phyloP scores from a whole-genome alignment of 2,113 vertebrate genomes.

The Geococcyx californianus region DNA sequence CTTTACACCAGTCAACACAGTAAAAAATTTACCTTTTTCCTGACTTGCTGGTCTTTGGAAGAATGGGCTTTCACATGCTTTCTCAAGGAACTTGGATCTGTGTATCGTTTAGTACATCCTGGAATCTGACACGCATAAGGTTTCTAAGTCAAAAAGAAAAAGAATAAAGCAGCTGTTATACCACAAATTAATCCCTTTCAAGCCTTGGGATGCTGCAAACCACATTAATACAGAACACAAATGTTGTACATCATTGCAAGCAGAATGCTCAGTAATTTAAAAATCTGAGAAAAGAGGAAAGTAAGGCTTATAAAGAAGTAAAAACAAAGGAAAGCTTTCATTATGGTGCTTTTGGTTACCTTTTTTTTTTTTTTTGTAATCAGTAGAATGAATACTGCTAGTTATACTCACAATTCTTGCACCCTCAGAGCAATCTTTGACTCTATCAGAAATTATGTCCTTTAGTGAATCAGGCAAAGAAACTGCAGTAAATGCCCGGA shows the following conservation, averaged over 20 bases:
- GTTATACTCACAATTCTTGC: slow-evolving; percentile 79
- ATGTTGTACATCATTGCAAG: not conserved
- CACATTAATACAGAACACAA: not conserved
- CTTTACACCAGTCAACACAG: not conserved
- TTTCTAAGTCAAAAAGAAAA: slow-evolving; percentile 82
- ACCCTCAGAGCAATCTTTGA: slow-evolving; percentile 76
- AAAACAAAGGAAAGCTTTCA: slow-evolving; percentile 6
- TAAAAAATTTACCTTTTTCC: slow-evolving; percentile 88
- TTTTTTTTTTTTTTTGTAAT: slow-evolving; percentile 11
- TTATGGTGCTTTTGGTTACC: not conserved
- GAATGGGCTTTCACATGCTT: slow-evolving; percentile 97
- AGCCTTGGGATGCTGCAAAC: not conserved
- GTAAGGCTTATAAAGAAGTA: not conserved
- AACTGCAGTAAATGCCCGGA: slow-evolving; percentile 79
- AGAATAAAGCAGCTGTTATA: slow-evolving; percentile 33
- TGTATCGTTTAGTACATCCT: slow-evolving; percentile 94
- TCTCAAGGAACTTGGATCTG: slow-evolving; percentile 95
- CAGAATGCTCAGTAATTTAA: not conserved
- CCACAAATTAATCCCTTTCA: not conserved
- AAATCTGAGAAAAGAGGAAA: slow-evolving; percentile 14
- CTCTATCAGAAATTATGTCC: slow-evolving; percentile 79
- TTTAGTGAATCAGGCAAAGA: slow-evolving; percentile 79
- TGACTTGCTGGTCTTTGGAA: slow-evolving; percentile 87
- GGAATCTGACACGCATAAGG: slow-evolving; percentile 96
- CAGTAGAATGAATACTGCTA: slow-evolving; percentile 33